Conservation (phyloP, 2,888 invertebrate genomes). For the Acrobeloides nanus region DNA sequence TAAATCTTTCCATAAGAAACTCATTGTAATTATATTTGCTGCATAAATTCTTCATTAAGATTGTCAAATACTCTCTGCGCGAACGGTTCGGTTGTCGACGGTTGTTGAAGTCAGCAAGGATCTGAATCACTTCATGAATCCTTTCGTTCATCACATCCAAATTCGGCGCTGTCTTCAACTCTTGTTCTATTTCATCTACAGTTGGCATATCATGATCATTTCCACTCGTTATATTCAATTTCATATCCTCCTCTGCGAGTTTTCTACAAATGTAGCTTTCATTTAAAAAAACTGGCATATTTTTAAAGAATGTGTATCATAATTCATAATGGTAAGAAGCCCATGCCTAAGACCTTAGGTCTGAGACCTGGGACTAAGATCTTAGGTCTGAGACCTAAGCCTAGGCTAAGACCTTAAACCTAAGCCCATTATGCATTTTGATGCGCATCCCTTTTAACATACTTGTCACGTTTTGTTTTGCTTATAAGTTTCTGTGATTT, state of each 20-base stretch:
- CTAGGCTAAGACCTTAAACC: too few relatives aligned
- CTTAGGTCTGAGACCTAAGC: too few relatives aligned
- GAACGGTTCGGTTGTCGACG: conserved; percentile 34
- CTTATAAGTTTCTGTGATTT: conserved; percentile 18
- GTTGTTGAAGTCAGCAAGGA: conserved; percentile 43
- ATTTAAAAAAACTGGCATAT: neutral
- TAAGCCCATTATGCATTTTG: too few relatives aligned
- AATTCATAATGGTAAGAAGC: too few relatives aligned
- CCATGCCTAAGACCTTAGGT: too few relatives aligned
- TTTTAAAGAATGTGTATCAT: conserved; percentile 6
- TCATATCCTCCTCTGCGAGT: conserved; percentile 44
- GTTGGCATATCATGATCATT: conserved; percentile 36
- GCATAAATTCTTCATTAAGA: conserved; percentile 77
- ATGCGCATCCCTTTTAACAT: too few relatives aligned
- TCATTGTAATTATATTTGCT: conserved; percentile 94
- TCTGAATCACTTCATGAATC: conserved; percentile 44
- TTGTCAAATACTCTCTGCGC: conserved; percentile 58
- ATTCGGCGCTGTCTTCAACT: conserved; percentile 34
- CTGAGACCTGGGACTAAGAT: too few relatives aligned
- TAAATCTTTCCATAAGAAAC: conserved; percentile 81
- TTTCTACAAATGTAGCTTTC: conserved; percentile 27
- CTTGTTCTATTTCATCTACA: conserved; percentile 42
- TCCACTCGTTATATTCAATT: conserved; percentile 36
- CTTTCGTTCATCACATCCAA: conserved; percentile 42
- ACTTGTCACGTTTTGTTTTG: conserved; percentile 14